Evolutionary conservation across 2,888 invertebrate species (phyloP), one percentile per base, ranked within the genome.

Genomic region (Sinopyrophorus schimmeli): DNA sequence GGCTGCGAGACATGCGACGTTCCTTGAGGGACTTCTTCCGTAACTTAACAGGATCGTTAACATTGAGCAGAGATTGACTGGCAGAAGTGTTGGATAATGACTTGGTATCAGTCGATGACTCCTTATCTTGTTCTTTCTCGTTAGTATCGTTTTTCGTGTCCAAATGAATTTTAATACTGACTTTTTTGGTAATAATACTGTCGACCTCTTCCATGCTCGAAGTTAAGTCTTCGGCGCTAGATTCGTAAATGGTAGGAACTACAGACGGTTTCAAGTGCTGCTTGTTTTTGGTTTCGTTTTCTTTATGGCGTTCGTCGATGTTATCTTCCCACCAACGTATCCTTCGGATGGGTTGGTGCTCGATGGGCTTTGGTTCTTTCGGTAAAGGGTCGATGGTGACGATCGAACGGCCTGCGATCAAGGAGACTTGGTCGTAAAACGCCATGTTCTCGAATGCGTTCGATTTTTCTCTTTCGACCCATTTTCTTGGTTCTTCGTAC

Each of bases 401-500:
- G 39, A 74, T 69, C 9, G 72, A 65, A 21, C 74, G 60, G 15
- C 72, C 71, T 10, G 69, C 70, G 62, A 74, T 72, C 53, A 73
- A 65, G 50, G 73, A 63, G 35, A 74, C 73, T 53, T 71, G 74
- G 55, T 74, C 73, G 57, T 71, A 74, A 58, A 73, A 74, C 3
- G 73, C 72, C 63, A 72, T 65, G 55, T 74, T 73, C 47, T 74
- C 74, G 54, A 66, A 71, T 27, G 65, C 67, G 54, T 71, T 71
- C 57, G 68, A 69, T 46, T 61, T 28, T 50, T 60, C 69, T 47
- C 62, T 40, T 39, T 59, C 48, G 21, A 55, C 55, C n/a, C n/a
- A n/a, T 53, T 59, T 60, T 41, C 54, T 55, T 17, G 68, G 67
- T 16, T 71, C 73, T 74, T 78, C 78, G 68, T 80, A 82, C 1